phyloP scores from a whole-genome alignment of 2,888 invertebrate genomes.

The Cosmia trapezina region DNA sequence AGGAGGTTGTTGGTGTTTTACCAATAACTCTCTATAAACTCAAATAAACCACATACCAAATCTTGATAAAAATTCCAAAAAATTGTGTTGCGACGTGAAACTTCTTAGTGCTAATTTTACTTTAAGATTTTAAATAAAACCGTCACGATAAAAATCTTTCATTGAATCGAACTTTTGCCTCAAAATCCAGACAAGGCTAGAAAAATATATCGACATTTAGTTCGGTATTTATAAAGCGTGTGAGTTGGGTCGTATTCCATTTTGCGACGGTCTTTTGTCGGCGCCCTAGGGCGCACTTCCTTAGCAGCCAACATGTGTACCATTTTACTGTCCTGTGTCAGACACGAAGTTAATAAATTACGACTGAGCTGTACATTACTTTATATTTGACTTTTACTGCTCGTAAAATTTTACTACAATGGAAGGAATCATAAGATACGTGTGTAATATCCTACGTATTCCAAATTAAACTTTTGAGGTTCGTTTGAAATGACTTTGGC shows the following conservation, averaged over 20 bases:
- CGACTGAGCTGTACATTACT: conserved; percentile 49
- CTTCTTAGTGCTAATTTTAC: background rate
- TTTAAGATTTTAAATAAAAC: background rate
- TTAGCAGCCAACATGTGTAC: conserved; percentile 45
- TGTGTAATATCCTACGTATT: conserved; percentile 28
- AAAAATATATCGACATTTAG: conserved; percentile 34
- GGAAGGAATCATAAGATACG: conserved; percentile 42
- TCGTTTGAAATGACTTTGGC: conserved; percentile 9
- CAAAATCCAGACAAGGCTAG: conserved; percentile 7
- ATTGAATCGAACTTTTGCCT: background rate
- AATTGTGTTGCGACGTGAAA: no score
- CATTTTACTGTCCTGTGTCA: conserved; percentile 60
- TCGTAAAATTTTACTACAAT: conserved; percentile 64
- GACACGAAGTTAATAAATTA: conserved; percentile 62
- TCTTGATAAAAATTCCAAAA: background rate
- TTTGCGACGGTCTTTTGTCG: conserved; percentile 32
- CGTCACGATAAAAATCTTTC: background rate
- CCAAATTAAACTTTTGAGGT: conserved; percentile 36
- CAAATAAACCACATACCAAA: no score
- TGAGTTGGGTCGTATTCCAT: conserved; percentile 50
- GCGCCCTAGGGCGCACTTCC: conserved; percentile 48
- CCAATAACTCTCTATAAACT: no score
- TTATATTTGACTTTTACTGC: conserved; percentile 59
- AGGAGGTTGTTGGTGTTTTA: no score
- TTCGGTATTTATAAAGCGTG: conserved; percentile 38